phyloP scores from a whole-genome alignment of 2,113 vertebrate species.

The Shinisaurus crocodilurus region DNA sequence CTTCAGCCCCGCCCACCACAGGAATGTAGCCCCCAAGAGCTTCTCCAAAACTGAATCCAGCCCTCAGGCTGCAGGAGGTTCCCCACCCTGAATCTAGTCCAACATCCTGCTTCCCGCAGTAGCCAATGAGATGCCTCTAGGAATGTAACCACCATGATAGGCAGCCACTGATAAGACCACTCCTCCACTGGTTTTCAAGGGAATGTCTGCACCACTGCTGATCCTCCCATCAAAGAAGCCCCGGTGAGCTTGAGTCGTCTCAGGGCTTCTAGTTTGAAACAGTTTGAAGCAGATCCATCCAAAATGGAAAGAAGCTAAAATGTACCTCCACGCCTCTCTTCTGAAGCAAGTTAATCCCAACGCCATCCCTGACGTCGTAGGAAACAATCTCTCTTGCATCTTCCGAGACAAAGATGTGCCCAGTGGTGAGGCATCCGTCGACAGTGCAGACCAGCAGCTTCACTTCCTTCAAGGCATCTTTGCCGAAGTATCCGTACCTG shows the following conservation, averaged over 20 bases:
- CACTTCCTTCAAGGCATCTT: slow-evolving; percentile 80
- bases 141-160: not conserved
- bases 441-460: slow-evolving; percentile 87
- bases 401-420: slow-evolving; percentile 81
- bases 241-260: too few relatives aligned
- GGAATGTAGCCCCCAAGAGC: too few relatives aligned
- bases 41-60: too few relatives aligned
- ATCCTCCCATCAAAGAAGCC: too few relatives aligned
- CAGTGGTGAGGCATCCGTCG: slow-evolving; percentile 89
- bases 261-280: too few relatives aligned
- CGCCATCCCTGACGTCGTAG: slow-evolving; percentile 80
- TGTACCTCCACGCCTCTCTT: slow-evolving; percentile 85
- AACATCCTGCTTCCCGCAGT: too few relatives aligned
- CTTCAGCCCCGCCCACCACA: too few relatives aligned
- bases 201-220: too few relatives aligned
- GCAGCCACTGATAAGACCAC: not conserved
- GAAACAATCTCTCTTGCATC: slow-evolving; percentile 85
- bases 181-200: too few relatives aligned
- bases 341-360: slow-evolving; percentile 82
- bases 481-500: slow-evolving; percentile 94
- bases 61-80: too few relatives aligned
- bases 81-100: too few relatives aligned
- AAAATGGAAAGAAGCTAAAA: slow-evolving; percentile 11
- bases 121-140: too few relatives aligned
- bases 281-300: not conserved